Base-by-base conservation (phyloP, 2,888 invertebrate genomes). In the Tetramorium bicarinatum region DNA sequence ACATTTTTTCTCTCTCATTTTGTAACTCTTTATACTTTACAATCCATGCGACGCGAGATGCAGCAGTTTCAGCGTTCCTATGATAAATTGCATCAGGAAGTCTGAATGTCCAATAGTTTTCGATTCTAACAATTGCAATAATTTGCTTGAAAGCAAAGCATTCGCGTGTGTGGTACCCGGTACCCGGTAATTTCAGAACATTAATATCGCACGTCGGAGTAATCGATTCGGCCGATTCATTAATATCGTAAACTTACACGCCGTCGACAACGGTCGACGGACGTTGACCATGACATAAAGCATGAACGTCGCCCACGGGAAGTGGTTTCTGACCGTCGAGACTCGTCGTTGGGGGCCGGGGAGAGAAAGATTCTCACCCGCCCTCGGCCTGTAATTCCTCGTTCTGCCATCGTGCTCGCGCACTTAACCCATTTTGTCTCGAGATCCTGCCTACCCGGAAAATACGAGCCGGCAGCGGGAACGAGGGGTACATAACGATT, bases 351-450 rank as follows among this genome's bases (percentile, higher is more conserved):
- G 18, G 38, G 49, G 1, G 34, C 6, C 15, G 47, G 47, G 34
- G 15, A 54, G 38, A 38, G 71, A 44, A 41, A 21, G 15, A 18
- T 72, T 66, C 18, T 41, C 3, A 18, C 8, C 44, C 44, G 47
- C n/a, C 61, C 21, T 77, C 59, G 29, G 49, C 38, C 54, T 76
- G 44, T 79, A 83, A 84, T 84, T 84, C 74, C 47, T 44, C 21
- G 52, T n/a, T 54, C 74, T 71, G 38, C 52, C 67, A 25, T 66
- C 84, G 52, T 25, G 56, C 64, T 74, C 52, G 84, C 52, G 66
- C 75, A 84, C 82, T 82, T 84, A 82, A 84, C 67, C 84, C 82
- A 82, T 76, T 84, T 82, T 76, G 82, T 75, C 76, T 75, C 62
- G 71, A 49, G 75, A 77, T 82, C 71, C 62, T 47, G 74, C 52